These are phyloP conservation scores for Lepilemur septentrionalis DNA, from an alignment of 2,797 vertebrate species.

Conservation along the genomic window DNA sequence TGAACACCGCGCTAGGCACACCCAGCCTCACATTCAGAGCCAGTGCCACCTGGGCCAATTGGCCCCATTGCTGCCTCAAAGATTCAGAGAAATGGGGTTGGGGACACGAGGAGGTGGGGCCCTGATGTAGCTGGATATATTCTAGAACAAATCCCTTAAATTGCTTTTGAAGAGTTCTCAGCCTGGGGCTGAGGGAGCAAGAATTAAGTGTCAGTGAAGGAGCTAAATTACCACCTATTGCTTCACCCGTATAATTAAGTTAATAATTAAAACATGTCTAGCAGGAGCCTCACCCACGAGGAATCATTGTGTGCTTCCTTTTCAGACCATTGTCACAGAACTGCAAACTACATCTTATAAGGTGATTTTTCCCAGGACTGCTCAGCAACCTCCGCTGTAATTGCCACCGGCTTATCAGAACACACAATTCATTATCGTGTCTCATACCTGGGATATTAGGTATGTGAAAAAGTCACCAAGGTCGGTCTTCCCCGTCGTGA, in stretches of 20 bases:
- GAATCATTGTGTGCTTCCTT: neutral
- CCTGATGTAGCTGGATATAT: neutral
- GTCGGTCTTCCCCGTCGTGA: neutral
- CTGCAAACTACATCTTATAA: neutral
- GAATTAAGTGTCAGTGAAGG: neutral
- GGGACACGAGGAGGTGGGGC: neutral
- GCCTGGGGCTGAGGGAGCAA: neutral
- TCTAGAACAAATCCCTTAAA: neutral
- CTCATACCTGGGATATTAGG: neutral
- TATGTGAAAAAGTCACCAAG: neutral
- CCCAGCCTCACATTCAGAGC: neutral
- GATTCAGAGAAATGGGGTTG: neutral
- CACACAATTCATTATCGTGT: neutral
- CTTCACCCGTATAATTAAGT: neutral
- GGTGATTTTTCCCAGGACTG: neutral
- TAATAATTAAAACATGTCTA: conserved; percentile 56
- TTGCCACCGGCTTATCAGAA: neutral
- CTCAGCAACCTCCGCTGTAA: conserved; percentile 12
- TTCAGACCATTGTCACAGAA: conserved; percentile 19
- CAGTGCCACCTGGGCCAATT: fast-evolving
- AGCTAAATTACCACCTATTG: neutral
- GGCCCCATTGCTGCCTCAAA: neutral
- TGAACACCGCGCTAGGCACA: neutral
- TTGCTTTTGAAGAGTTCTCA: neutral
- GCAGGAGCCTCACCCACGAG: neutral